Base-by-base conservation (phyloP, 2,113 vertebrate species). In the Pagrus major region DNA sequence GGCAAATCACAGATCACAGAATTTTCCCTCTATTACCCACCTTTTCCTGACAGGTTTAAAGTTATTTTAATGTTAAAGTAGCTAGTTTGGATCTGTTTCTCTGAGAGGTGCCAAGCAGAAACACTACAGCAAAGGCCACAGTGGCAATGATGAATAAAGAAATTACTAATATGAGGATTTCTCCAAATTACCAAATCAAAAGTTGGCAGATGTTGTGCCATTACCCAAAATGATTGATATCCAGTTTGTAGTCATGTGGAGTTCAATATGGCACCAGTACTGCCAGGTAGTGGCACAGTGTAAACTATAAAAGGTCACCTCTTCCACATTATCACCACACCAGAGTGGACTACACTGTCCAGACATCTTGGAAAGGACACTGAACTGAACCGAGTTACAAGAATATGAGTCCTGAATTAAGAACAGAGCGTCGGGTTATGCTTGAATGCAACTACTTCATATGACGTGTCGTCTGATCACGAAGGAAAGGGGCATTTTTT, bases 1-100 rank as follows among this genome's bases (percentile, higher is more conserved):
- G 65, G 69, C 65, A 73, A 74, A 74, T 67, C 64, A 42, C 54
- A 75, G 49, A 80, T 78, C 58, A 59, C n/a, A 49, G 35, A 52
- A 69, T 80, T 79, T 84, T 76, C 46, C 59, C 44, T 18, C 23
- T 39, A 33, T 69, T 71, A 58, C 35, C 52, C 75, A 49, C 65
- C 27, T 72, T 54, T 42, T 39, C 1, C 6, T 73, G 86, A 87
- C 76, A 69, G 60, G 27, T 68, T 54, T 37, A 60, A 46, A 49
- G 73, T 14, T 3, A 1, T 42, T 78, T 56, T 58, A 51, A 33
- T 33, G 33, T 37, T 9, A 33, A 58, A 76, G 55, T 56, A 73
- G 66, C 56, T 51, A 29, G 16, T 73, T 58, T 72, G 60, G 71
- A 69, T 73, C 35, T 35, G 71, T 71, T 55, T 67, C 27, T 73